Conservation (phyloP, 2,797 vertebrate genomes). For the Schizopygopsis pylzovi region DNA sequence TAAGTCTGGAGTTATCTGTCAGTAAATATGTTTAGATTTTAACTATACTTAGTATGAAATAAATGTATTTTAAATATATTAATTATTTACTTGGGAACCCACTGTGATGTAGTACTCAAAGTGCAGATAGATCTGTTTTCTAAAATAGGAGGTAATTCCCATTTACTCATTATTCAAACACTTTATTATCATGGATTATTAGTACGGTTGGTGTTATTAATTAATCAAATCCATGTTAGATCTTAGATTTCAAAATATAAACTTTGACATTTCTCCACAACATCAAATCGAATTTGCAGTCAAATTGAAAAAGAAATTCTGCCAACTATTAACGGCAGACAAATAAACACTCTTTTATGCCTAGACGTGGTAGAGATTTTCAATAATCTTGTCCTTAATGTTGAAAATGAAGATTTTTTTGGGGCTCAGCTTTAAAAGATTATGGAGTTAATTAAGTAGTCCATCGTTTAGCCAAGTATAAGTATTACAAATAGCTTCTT, state of each 20-base stretch:
- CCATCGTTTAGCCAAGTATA: constrained; percentile 34
- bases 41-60: neutral
- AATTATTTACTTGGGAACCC: too few species aligned
- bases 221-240: neutral
- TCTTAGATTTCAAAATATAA: constrained; percentile 15
- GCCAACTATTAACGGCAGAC: neutral
- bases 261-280: neutral
- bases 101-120: neutral
- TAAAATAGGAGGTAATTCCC: neutral
- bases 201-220: neutral
- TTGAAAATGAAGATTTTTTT: constrained; percentile 15
- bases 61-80: neutral
- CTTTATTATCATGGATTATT: too few species aligned
- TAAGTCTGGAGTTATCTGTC: too few species aligned
- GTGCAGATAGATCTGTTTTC: neutral
- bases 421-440: neutral
- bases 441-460: constrained; percentile 29
- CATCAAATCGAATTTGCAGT: neutral
- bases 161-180: neutral
- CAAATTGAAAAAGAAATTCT: neutral
- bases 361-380: neutral
- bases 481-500: constrained; percentile 55
- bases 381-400: constrained; percentile 8
- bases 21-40: neutral
- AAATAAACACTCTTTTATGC: neutral